Conservation (phyloP, 2,888 invertebrate species). For the Troilus luridus region DNA sequence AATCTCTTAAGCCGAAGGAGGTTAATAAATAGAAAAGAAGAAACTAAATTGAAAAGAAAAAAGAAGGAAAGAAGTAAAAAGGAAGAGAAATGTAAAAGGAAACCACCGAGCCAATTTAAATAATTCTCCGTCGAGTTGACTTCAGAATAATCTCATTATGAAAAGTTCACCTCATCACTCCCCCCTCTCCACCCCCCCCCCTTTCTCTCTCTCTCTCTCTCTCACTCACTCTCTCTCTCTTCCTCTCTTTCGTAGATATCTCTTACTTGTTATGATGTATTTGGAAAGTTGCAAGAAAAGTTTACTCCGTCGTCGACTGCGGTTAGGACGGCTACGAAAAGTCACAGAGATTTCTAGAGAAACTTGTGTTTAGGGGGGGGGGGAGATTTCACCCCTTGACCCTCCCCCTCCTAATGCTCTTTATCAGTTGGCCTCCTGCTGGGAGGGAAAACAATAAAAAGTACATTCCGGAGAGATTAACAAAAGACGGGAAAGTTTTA, state of each 20-base stretch:
- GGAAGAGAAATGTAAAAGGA: slow-evolving; percentile 35
- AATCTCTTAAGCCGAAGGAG: slow-evolving; percentile 19
- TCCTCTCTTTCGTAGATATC: neutral
- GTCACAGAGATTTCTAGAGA: neutral
- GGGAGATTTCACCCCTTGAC: neutral
- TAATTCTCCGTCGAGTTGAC: slow-evolving; percentile 25
- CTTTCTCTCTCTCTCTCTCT: neutral
- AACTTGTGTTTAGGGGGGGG: neutral
- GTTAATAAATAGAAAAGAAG: slow-evolving; percentile 9
- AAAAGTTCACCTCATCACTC: slow-evolving; percentile 3
- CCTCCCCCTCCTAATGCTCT: slow-evolving; percentile 6
- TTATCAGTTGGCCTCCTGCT: slow-evolving; percentile 27
- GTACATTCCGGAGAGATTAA: slow-evolving; percentile 12
- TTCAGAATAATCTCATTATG: slow-evolving; percentile 46
- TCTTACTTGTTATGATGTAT: slow-evolving; percentile 36
- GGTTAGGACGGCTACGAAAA: too few species aligned
- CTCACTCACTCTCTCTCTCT: neutral
- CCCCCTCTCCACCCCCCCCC: neutral
- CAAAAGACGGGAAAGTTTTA: slow-evolving; percentile 44
- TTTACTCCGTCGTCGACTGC: neutral
- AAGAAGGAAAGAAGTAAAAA: neutral
- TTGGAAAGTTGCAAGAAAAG: slow-evolving; percentile 37
- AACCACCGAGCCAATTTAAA: slow-evolving; percentile 43
- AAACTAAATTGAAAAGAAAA: slow-evolving; percentile 22
- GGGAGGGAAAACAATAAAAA: slow-evolving; percentile 42